These are phyloP conservation scores for Tychaedon coryphoeus DNA, from an alignment of 2,113 vertebrate species.

Conservation along the genomic window DNA sequence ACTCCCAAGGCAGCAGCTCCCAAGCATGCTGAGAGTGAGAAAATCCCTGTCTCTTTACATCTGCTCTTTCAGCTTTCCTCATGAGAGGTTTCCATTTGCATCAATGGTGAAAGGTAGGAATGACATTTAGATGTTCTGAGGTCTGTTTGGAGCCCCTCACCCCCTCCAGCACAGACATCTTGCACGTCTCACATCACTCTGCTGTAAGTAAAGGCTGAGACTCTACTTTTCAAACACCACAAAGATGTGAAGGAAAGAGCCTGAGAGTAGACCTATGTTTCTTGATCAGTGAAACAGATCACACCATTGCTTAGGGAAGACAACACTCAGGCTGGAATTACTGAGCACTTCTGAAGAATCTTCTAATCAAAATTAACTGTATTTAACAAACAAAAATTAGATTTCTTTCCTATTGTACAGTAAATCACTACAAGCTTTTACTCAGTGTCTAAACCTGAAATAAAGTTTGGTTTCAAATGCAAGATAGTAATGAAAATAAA, in stretches of 20 bases:
- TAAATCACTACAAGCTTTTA: not conserved
- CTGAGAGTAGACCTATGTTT: not conserved
- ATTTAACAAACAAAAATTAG: not conserved
- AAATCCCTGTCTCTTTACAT: not conserved
- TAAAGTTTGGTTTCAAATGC: not conserved
- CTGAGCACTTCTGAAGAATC: not conserved
- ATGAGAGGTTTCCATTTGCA: not conserved
- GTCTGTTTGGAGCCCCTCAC: not conserved
- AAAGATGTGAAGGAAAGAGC: not conserved
- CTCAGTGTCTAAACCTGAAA: not conserved
- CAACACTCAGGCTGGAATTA: not conserved
- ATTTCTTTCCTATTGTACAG: not conserved
- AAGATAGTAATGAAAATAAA: not conserved
- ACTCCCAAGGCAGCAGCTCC: not conserved
- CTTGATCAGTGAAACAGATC: not conserved
- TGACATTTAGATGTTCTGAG: not conserved
- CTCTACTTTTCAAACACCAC: not conserved
- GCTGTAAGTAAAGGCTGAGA: not conserved
- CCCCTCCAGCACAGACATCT: not conserved
- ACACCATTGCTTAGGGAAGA: not conserved
- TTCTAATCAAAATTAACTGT: not conserved
- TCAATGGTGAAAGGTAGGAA: not conserved
- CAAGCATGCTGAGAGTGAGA: not conserved
- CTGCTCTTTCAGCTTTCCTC: not conserved
- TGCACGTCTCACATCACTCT: accelerated